phyloP scores from a whole-genome alignment of 2,888 invertebrate species.

The Leucania comma region DNA sequence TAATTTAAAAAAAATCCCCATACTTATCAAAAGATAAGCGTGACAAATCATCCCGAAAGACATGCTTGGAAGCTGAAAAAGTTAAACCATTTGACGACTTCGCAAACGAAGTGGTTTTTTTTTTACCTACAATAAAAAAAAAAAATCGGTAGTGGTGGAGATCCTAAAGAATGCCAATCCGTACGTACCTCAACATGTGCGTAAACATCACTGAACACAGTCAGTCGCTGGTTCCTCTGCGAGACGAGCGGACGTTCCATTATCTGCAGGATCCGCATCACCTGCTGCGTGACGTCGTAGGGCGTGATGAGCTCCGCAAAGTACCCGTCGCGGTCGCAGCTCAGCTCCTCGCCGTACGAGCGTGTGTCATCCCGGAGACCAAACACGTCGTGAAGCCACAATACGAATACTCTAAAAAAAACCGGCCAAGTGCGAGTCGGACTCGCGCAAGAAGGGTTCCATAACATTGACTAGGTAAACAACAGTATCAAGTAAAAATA shows the following conservation, averaged over 20 bases:
- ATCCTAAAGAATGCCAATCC: background rate
- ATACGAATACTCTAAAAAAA: constrained; percentile 77
- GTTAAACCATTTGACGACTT: background rate
- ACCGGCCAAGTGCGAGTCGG: too few relatives aligned
- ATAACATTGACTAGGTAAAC: too few relatives aligned
- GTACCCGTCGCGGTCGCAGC: constrained; percentile 83
- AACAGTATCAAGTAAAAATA: too few relatives aligned
- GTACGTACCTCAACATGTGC: constrained; percentile 78
- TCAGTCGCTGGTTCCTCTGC: constrained; percentile 77
- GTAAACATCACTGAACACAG: constrained; percentile 84
- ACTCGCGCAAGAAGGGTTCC: too few relatives aligned
- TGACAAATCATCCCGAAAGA: too few relatives aligned
- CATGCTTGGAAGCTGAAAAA: background rate
- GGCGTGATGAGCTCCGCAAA: constrained; percentile 83
- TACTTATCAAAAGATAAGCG: too few relatives aligned
- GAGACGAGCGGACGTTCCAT: constrained; percentile 84
- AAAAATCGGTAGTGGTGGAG: too few relatives aligned
- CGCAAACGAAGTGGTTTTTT: too few relatives aligned
- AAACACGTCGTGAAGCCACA: constrained; percentile 84
- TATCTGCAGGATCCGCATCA: constrained; percentile 79
- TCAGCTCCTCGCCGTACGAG: constrained; percentile 73
- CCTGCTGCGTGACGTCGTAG: constrained; percentile 85
- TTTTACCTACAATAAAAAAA: too few relatives aligned
- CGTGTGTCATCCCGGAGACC: constrained; percentile 83
- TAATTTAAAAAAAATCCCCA: too few relatives aligned